Evolutionary conservation across 2,113 vertebrate genomes (phyloP).

Genomic region (Furnarius figulus): DNA sequence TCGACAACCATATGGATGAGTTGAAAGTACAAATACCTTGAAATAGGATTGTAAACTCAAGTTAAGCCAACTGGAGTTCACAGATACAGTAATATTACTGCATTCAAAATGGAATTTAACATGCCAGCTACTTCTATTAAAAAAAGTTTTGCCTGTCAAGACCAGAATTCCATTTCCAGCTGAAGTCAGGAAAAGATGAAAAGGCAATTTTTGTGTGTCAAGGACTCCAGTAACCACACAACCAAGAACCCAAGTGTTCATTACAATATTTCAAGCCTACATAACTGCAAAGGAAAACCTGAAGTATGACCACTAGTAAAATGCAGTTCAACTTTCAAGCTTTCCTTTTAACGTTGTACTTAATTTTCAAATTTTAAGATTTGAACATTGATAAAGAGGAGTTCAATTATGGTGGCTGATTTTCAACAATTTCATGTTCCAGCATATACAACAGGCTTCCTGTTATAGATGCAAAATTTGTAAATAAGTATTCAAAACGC

Average conservation of each 20-base stretch:
- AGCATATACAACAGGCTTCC: neutral
- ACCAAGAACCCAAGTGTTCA: neutral
- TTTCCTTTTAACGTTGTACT: neutral
- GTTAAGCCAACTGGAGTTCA: neutral
- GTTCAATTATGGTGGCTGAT: neutral
- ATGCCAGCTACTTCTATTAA: neutral
- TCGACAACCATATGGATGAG: constrained; percentile 95
- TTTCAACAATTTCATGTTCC: neutral
- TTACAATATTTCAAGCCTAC: neutral
- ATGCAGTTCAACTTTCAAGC: neutral
- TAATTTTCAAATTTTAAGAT: neutral
- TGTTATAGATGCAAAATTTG: neutral
- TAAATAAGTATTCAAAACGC: neutral
- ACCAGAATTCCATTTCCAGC: neutral
- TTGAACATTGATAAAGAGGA: neutral
- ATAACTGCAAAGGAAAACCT: neutral
- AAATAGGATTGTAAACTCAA: neutral
- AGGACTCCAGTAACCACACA: neutral
- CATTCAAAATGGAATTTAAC: neutral
- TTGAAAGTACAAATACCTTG: constrained; percentile 95
- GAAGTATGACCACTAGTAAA: neutral
- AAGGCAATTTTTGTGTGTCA: neutral
- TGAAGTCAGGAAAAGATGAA: neutral
- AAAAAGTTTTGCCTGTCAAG: neutral
- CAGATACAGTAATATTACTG: neutral